Percentiles rank a stretch among this genome's conserved stretches.
phyloP scores from a whole-genome alignment of 1,140 invertebrate genomes.

The Anoplolepis gracilipes region DNA sequence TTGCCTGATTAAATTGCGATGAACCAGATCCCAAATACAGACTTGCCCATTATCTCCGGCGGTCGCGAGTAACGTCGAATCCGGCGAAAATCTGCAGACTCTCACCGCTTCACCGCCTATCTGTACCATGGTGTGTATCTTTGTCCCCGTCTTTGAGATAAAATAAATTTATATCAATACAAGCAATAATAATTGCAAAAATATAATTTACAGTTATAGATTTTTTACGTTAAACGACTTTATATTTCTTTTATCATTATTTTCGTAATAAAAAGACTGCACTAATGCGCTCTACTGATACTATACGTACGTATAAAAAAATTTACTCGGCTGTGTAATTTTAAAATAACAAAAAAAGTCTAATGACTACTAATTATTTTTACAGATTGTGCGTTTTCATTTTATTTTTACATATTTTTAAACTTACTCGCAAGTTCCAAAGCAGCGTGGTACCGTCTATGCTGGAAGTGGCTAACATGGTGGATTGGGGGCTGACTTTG shows the following conservation, averaged over 20 bases:
- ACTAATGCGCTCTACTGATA: neutral
- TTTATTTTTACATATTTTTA: conserved; percentile 7
- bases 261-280: neutral
- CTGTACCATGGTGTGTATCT: conserved; percentile 89
- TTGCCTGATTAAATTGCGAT: conserved; percentile 88
- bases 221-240: neutral
- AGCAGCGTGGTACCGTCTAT: conserved; percentile 91
- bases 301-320: neutral
- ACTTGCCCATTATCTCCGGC: conserved; percentile 91
- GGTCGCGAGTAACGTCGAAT: conserved; percentile 89
- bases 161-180: conserved; percentile 17
- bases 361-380: neutral
- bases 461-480: conserved; percentile 90
- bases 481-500: conserved; percentile 90
- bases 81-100: conserved; percentile 89
- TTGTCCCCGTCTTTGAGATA: conserved; percentile 85
- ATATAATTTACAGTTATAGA: conserved; percentile 16
- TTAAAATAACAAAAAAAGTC: neutral
- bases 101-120: conserved; percentile 89
- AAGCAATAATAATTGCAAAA: neutral
- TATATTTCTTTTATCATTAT: conserved; percentile 22
- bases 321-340: neutral
- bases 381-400: neutral
- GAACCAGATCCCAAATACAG: conserved; percentile 91
- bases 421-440: conserved; percentile 87